Conservation (phyloP, 2,113 vertebrate genomes). For the Pipa parva region DNA sequence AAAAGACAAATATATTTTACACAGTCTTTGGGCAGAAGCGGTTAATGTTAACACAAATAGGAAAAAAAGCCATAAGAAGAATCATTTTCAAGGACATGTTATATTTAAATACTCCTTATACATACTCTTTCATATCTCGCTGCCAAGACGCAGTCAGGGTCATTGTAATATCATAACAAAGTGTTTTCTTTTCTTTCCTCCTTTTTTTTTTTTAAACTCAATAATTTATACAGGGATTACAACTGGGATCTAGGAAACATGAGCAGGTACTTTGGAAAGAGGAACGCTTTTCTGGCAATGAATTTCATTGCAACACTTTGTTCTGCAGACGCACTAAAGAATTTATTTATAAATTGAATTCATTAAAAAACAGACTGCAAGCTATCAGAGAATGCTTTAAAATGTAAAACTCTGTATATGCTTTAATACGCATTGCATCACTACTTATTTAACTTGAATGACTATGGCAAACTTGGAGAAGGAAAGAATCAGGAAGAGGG, state of each 20-base stretch:
- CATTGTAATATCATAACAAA: slow-evolving; percentile 10
- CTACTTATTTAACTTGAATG: slow-evolving; percentile 55
- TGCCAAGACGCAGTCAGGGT: slow-evolving; percentile 50
- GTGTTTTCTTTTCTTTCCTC: slow-evolving; percentile 18
- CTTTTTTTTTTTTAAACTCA: too few species aligned
- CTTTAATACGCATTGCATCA: too few species aligned
- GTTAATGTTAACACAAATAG: neutral
- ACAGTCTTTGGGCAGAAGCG: neutral
- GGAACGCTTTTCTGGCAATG: neutral
- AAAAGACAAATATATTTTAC: neutral
- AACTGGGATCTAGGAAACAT: neutral
- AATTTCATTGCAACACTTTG: too few species aligned
- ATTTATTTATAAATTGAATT: too few species aligned
- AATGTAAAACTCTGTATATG: too few species aligned
- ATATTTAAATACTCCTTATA: neutral
- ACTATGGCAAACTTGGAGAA: slow-evolving; percentile 61
- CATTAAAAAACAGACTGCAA: too few species aligned
- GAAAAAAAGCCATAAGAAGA: slow-evolving; percentile 2
- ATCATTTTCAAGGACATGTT: slow-evolving; percentile 24
- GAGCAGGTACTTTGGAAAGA: too few species aligned
- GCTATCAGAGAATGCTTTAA: too few species aligned
- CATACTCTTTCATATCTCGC: slow-evolving; percentile 53
- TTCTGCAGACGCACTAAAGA: too few species aligned
- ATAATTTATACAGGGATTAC: neutral
- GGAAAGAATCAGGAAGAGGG: slow-evolving; percentile 42